A percentile compares a stretch with the other conserved stretches of the same genome.
These are phyloP conservation scores for Phalacrocorax carbo DNA, from an alignment of 2,113 vertebrate species.

Conservation along the genomic window DNA sequence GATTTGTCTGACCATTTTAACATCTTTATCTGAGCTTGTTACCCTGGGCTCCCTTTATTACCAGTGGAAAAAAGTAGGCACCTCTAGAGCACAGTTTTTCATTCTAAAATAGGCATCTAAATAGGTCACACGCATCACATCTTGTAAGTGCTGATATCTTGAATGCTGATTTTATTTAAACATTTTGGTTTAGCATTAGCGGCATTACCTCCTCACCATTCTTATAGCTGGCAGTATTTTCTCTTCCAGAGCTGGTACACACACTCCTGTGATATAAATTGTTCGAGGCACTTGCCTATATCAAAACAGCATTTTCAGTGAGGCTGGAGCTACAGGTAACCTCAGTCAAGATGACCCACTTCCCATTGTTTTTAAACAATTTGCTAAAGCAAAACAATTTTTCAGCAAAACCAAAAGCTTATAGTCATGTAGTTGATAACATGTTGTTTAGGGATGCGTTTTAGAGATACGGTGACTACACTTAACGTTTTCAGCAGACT, in stretches of 20 bases:
- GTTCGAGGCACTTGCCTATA: background rate
- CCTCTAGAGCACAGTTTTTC: background rate
- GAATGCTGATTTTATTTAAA: background rate
- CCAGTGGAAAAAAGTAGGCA: background rate
- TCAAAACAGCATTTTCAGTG: background rate
- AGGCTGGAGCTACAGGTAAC: background rate
- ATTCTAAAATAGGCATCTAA: conserved; percentile 28
- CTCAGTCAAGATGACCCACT: background rate
- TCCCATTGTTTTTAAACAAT: background rate
- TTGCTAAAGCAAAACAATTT: background rate
- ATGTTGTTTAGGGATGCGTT: background rate
- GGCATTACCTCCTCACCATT: background rate
- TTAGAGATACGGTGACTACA: background rate
- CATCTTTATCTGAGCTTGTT: background rate
- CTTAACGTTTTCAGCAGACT: background rate
- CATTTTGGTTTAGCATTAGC: background rate
- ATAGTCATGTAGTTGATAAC: background rate
- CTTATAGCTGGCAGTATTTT: background rate
- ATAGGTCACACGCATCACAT: conserved; percentile 6
- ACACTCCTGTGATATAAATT: background rate
- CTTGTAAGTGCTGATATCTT: background rate
- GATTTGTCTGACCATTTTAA: background rate
- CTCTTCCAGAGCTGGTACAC: background rate
- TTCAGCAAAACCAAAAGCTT: background rate
- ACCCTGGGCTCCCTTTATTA: background rate